phyloP scores from a whole-genome alignment of 1,140 invertebrate genomes.

The Coenobita brevimanus region DNA sequence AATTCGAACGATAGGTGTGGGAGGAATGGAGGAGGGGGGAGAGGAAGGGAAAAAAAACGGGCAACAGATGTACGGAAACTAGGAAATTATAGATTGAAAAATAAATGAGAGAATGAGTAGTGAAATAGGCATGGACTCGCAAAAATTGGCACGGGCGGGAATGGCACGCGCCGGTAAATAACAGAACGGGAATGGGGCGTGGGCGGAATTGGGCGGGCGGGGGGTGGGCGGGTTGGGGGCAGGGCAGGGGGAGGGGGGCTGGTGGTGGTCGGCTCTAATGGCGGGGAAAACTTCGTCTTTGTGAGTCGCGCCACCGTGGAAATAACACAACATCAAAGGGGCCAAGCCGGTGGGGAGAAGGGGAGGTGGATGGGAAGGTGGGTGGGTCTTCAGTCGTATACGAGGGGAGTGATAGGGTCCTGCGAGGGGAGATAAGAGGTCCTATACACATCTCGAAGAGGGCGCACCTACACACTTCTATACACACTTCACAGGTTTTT shows the following conservation, averaged over 20 bases:
- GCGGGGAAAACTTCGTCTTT: slow-evolving; percentile 58
- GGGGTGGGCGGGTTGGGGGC: neutral
- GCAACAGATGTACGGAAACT: neutral
- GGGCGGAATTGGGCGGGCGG: neutral
- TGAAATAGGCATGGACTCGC: neutral
- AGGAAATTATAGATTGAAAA: too few relatives aligned
- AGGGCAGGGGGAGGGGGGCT: neutral
- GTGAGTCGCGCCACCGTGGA: slow-evolving; percentile 62
- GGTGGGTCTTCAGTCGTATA: neutral
- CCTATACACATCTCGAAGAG: too few relatives aligned
- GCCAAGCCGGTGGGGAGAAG: neutral
- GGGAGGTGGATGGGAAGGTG: neutral
- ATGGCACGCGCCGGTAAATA: neutral
- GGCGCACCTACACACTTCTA: too few relatives aligned
- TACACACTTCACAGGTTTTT: too few relatives aligned
- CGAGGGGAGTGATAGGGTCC: neutral
- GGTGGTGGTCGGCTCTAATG: slow-evolving; percentile 38
- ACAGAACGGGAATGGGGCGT: too few relatives aligned
- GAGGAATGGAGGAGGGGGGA: neutral
- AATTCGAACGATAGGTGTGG: neutral
- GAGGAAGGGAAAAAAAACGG: neutral
- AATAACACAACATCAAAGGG: slow-evolving; percentile 62
- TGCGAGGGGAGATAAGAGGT: neutral
- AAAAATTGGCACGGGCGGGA: neutral
- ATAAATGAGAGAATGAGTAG: neutral